phyloP scores from a whole-genome alignment of 2,113 vertebrate species.

The Damaliscus lunatus region DNA sequence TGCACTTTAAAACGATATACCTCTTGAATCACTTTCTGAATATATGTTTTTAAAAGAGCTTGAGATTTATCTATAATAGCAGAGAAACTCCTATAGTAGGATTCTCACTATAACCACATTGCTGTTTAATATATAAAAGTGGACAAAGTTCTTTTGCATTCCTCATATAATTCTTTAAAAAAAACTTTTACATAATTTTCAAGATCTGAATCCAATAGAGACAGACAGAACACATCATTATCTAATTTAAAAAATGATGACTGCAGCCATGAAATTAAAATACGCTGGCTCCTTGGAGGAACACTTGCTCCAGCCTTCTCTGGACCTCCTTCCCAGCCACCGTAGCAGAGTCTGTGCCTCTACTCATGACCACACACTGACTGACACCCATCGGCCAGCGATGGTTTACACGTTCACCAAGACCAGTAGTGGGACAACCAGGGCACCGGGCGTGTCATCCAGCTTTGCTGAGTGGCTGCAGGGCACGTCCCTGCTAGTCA shows the following conservation, averaged over 20 bases:
- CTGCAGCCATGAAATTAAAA: not conserved
- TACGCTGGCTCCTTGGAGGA: not conserved
- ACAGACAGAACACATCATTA: not conserved
- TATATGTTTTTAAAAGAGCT: not conserved
- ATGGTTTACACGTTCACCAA: not conserved
- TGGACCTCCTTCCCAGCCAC: not conserved
- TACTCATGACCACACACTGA: not conserved
- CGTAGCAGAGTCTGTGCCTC: not conserved
- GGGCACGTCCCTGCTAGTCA: not conserved
- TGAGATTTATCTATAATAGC: not conserved
- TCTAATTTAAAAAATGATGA: not conserved
- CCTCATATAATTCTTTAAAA: not conserved
- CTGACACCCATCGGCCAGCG: fast-evolving
- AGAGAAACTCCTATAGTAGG: not conserved
- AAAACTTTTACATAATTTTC: not conserved
- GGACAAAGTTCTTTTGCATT: not conserved
- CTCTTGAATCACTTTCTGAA: not conserved
- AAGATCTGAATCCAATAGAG: not conserved
- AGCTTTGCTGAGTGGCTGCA: not conserved
- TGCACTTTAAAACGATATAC: not conserved
- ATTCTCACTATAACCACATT: not conserved
- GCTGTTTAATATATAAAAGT: not conserved
- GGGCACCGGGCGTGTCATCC: not conserved
- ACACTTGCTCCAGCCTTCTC: not conserved
- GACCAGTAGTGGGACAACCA: not conserved